These are phyloP conservation scores for Microtus oregoni DNA, from an alignment of 2,113 vertebrate species.

Conservation along the genomic window DNA sequence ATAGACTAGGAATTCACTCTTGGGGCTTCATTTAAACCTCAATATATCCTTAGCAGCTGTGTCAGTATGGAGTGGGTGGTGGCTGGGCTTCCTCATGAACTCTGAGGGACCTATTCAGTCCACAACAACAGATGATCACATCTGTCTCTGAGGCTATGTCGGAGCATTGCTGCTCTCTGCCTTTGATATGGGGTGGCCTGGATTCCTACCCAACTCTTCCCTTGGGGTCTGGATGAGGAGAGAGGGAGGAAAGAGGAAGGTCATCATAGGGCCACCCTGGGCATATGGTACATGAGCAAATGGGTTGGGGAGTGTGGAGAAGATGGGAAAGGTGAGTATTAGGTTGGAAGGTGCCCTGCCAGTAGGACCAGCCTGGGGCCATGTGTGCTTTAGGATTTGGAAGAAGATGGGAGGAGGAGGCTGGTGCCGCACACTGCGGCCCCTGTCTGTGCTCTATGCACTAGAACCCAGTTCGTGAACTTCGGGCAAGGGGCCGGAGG, in stretches of 20 bases:
- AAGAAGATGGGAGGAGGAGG: not conserved
- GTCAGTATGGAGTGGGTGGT: not conserved
- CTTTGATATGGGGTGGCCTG: not conserved
- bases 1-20: not conserved
- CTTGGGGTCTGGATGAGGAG: no score
- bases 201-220: not conserved
- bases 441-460: no score
- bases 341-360: not conserved
- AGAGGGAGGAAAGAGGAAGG: not conserved
- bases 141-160: not conserved
- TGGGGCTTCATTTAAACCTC: not conserved
- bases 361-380: no score
- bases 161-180: not conserved
- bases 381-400: not conserved
- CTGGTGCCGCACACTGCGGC: no score
- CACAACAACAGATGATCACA: not conserved
- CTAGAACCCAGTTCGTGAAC: no score
- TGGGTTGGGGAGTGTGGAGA: not conserved
- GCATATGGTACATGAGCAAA: not conserved
- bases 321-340: fast-evolving
- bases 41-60: not conserved
- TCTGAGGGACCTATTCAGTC: not conserved
- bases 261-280: not conserved
- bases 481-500: no score
- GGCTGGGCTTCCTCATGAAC: not conserved